Percentiles rank a stretch among this genome's conserved stretches.
Evolutionary conservation across 2,888 invertebrate species (phyloP).

Genomic region (Noctua fimbriata): DNA sequence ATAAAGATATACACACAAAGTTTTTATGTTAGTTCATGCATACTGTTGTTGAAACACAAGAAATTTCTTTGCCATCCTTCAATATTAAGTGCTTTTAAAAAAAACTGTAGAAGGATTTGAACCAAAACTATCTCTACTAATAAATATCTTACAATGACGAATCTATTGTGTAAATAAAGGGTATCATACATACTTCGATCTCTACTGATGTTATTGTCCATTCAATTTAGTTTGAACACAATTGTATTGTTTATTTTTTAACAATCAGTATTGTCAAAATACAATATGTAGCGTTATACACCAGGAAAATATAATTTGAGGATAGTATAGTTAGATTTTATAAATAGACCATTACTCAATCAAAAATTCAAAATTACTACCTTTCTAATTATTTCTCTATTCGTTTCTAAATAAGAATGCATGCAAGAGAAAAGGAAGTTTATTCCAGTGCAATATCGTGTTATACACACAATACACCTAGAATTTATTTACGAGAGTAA

Average conservation of each 20-base stretch:
- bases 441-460: conserved; percentile 36
- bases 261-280: conserved; percentile 22
- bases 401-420: not conserved
- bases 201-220: conserved; percentile 28
- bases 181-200: not conserved
- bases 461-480: not conserved
- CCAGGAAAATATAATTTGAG: not conserved
- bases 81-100: not conserved
- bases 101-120: too few relatives aligned
- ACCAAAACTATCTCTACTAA: not conserved
- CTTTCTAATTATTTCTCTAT: not conserved
- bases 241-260: conserved; percentile 18
- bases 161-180: not conserved
- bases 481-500: not conserved
- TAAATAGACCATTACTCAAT: not conserved
- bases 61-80: not conserved
- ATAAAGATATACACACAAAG: conserved; percentile 74
- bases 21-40: conserved; percentile 63
- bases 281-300: not conserved
- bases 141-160: not conserved
- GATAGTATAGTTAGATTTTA: not conserved
- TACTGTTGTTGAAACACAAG: conserved; percentile 12
- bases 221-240: conserved; percentile 11
- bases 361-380: not conserved
- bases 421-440: conserved; percentile 25